These are phyloP conservation scores for Bettongia penicillata DNA, from an alignment of 2,113 vertebrate genomes.

Conservation along the genomic window DNA sequence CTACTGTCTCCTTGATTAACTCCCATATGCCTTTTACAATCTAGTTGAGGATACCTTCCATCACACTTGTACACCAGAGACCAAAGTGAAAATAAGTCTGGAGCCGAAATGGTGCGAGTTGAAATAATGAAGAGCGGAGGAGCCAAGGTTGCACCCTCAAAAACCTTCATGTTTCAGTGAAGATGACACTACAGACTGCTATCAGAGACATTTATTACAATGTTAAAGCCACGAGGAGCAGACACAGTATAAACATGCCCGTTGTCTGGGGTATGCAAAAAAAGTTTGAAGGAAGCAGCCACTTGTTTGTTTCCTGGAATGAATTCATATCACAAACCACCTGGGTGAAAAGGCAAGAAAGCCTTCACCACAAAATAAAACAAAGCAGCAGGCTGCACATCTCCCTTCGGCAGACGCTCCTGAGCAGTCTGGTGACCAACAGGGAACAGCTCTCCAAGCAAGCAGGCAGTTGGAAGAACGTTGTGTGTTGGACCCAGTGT, in stretches of 20 bases:
- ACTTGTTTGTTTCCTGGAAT: neutral
- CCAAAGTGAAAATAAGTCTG: neutral
- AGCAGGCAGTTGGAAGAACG: neutral
- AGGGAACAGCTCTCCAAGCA: neutral
- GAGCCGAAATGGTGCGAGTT: neutral
- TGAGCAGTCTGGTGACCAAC: neutral
- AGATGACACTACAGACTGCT: neutral
- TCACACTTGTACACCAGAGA: neutral
- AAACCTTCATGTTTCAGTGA: constrained; percentile 22
- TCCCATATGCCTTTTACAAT: neutral
- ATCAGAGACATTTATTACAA: constrained; percentile 49
- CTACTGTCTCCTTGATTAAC: neutral
- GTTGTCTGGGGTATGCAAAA: neutral
- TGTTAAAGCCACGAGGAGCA: constrained; percentile 19
- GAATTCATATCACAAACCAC: neutral
- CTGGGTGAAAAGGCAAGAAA: neutral
- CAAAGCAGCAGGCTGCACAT: neutral
- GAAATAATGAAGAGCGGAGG: neutral
- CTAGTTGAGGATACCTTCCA: neutral
- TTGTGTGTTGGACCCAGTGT: neutral
- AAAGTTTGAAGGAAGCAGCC: neutral
- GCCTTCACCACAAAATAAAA: neutral
- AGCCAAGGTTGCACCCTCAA: neutral
- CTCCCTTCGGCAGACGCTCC: neutral
- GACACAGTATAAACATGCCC: neutral